Base-by-base conservation (phyloP, 2,888 invertebrate species). In the Arrhopalites spinosus region DNA sequence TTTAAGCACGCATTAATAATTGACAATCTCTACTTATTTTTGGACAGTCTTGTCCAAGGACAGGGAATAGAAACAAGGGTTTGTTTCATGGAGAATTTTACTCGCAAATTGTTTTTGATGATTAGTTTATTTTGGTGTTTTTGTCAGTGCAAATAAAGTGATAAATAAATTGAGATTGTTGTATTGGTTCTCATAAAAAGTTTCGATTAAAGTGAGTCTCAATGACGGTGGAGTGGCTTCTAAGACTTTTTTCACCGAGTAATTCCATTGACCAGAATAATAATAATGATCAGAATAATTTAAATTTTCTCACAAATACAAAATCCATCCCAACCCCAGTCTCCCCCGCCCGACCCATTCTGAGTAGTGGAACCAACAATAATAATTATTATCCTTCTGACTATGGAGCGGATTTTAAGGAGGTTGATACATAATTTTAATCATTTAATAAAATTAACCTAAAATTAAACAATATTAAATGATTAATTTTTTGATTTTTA, bases 151-250 rank as follows among this genome's bases (percentile, higher is more conserved):
- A n/a, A n/a, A 36, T 36, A 36, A 36, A 36, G 11, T 36, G 36
- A 11, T 36, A 36, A 36, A 36, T 36, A 36, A 36, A 36, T 3
- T 36, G 36, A n/a, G n/a, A n/a, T n/a, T n/a, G n/a, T n/a, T n/a
- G n/a, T n/a, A n/a, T n/a, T n/a, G n/a, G 11, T 36, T 36, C 36
- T 36, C 36, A 36, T 36, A 7, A 36, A 36, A 36, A 36, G 11
- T n/a, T n/a, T n/a, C n/a, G n/a, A 36, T 3, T 36, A 11, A 36
- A 36, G 36, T 36, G 36, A 36, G 3, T 36, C 36, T 36, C 59
- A 59, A 59, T 59, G 59, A 59, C 59, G 2, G 59, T 59, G 20
- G 59, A 59, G 11, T 59, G 59, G 59, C 59, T 59, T 3, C 2
- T 23, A 7, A 20, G 59, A 23, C 3, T 59, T 5, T 59, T 59